Percentiles rank a stretch among this genome's conserved stretches.
Conservation (phyloP, 2,797 vertebrate genomes). For the Semaprochilodus insignis region DNA sequence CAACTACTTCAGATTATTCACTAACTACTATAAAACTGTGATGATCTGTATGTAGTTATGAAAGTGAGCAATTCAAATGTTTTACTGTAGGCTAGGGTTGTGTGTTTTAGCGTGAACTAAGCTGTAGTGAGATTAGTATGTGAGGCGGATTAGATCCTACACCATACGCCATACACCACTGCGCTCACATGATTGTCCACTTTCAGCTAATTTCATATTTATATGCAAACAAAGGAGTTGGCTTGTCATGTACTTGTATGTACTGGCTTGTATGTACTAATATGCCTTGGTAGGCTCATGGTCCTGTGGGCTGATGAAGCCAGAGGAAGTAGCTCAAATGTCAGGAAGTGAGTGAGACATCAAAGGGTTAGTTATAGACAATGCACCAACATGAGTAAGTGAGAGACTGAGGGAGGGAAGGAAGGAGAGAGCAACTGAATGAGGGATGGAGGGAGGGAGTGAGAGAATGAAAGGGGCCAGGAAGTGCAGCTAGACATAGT, state of each 20-base stretch:
- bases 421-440: too few species aligned
- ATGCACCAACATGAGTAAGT: constrained; percentile 18
- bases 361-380: constrained; percentile 39
- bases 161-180: neutral
- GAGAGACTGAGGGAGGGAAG: neutral
- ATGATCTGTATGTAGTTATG: neutral
- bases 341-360: constrained; percentile 37
- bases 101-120: neutral
- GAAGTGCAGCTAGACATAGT: neutral
- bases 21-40: neutral
- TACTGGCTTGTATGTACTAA: neutral
- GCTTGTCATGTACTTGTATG: neutral
- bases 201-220: neutral
- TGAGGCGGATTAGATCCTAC: neutral
- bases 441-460: neutral
- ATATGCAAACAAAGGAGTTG: too few species aligned
- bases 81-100: too few species aligned
- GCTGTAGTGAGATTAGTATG: neutral
- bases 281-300: neutral
- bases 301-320: neutral
- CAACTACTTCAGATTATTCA: too few species aligned
- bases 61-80: neutral
- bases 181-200: neutral
- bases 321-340: constrained; percentile 18
- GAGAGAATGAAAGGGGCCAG: neutral